Percentiles rank a stretch among this genome's conserved stretches.
Conservation (phyloP, 2,113 vertebrate genomes). For the Mesoclemmys tuberculata region DNA sequence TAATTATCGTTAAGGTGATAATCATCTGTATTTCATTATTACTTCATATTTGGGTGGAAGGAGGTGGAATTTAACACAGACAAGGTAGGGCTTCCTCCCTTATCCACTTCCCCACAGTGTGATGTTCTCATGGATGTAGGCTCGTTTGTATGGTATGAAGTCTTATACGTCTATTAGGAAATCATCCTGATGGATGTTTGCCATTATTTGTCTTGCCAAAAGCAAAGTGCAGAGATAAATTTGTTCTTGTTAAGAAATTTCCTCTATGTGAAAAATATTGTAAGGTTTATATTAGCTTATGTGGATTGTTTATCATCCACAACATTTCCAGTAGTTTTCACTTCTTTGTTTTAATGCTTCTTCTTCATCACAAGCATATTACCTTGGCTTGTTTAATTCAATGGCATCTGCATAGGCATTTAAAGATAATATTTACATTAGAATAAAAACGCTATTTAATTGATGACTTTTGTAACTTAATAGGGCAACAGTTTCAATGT, state of each 20-base stretch:
- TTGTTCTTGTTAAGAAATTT: background rate
- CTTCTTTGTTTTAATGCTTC: background rate
- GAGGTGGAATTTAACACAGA: background rate
- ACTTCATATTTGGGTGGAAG: background rate
- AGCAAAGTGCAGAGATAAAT: background rate
- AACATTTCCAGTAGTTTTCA: background rate
- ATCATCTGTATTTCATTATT: background rate
- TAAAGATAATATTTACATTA: background rate
- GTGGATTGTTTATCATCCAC: background rate
- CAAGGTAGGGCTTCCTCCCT: background rate
- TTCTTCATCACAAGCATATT: background rate
- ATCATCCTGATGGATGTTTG: background rate
- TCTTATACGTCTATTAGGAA: background rate
- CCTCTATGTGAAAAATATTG: background rate
- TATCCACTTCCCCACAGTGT: background rate
- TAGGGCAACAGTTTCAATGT: background rate
- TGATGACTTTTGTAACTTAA: background rate
- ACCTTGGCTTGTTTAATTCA: background rate
- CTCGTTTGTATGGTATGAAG: background rate
- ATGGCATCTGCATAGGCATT: accelerated
- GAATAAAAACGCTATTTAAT: background rate
- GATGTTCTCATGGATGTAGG: background rate
- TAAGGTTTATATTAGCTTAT: background rate
- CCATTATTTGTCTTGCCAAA: background rate
- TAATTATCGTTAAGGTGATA: background rate